These are phyloP conservation scores for Nymphalis polychloros DNA, from an alignment of 2,888 invertebrate genomes.

Conservation along the genomic window DNA sequence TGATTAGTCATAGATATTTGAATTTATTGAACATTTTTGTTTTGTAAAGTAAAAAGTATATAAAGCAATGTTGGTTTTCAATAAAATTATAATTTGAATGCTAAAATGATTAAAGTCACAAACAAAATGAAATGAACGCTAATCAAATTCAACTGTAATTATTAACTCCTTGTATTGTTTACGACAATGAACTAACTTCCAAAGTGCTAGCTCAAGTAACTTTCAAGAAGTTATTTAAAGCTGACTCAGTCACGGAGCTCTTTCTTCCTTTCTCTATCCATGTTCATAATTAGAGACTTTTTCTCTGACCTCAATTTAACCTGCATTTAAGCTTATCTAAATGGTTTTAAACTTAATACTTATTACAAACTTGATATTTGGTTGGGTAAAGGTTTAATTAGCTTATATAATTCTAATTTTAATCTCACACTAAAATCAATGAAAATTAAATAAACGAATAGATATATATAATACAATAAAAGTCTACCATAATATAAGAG, in stretches of 20 bases:
- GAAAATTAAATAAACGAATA: too few species aligned
- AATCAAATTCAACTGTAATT: constrained; percentile 8
- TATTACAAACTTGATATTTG: too few species aligned
- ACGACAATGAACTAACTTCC: constrained; percentile 15
- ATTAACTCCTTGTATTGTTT: constrained; percentile 16
- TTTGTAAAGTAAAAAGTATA: too few species aligned
- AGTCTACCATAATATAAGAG: too few species aligned
- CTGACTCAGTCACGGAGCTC: constrained; percentile 11
- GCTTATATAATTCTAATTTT: too few species aligned
- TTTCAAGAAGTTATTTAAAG: constrained; percentile 26
- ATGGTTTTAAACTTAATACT: neutral
- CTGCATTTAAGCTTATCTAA: neutral
- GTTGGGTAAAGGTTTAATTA: too few species aligned
- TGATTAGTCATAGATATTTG: too few species aligned
- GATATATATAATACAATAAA: too few species aligned
- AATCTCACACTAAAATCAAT: too few species aligned
- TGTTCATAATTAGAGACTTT: constrained; percentile 14
- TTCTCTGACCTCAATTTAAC: constrained; percentile 9
- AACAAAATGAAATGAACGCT: constrained; percentile 1
- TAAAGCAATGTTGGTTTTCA: neutral
- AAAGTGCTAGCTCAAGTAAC: constrained; percentile 16
- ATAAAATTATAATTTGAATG: neutral
- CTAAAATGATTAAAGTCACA: neutral
- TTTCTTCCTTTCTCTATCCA: constrained; percentile 15
- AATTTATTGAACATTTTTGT: too few species aligned